Percentiles rank a stretch among this genome's conserved stretches.
These are phyloP conservation scores for Hemicentrotus pulcherrimus DNA, from an alignment of 35 echinoderm and acorn worm species.

Conservation along the genomic window DNA sequence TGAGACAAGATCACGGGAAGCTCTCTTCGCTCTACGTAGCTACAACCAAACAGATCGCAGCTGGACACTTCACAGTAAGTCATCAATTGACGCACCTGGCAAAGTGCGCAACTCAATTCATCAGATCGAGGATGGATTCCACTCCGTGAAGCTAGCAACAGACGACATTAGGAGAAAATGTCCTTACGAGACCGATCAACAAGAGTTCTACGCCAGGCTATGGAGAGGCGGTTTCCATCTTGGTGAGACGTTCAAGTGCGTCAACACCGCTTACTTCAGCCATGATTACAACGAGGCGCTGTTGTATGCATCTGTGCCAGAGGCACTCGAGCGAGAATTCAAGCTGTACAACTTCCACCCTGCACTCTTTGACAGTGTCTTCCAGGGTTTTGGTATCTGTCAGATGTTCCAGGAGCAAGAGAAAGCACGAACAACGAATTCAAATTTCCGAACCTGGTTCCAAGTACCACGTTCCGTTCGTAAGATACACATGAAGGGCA, in stretches of 20 bases:
- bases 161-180: constrained; percentile 92
- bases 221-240: constrained; percentile 92
- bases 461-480: constrained; percentile 82
- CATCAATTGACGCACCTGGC: constrained; percentile 67
- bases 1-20: constrained; percentile 69
- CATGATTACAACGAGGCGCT: constrained; percentile 85
- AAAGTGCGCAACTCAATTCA: constrained; percentile 68
- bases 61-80: constrained; percentile 83
- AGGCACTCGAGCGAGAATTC: constrained; percentile 77
- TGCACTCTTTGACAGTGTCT: constrained; percentile 82
- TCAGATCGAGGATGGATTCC: constrained; percentile 77
- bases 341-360: constrained; percentile 89
- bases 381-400: constrained; percentile 94
- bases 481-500: constrained; percentile 81
- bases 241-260: constrained; percentile 80
- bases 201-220: constrained; percentile 86
- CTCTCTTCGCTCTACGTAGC: constrained; percentile 79
- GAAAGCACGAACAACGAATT: constrained; percentile 68
- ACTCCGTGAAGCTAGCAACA: constrained; percentile 68
- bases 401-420: constrained; percentile 85
- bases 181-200: constrained; percentile 75
- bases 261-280: constrained; percentile 91
- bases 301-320: constrained; percentile 79
- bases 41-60: constrained; percentile 70
- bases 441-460: constrained; percentile 76